These are phyloP conservation scores for Camarhynchus parvulus DNA, from an alignment of 2,113 vertebrate genomes.

Conservation along the genomic window DNA sequence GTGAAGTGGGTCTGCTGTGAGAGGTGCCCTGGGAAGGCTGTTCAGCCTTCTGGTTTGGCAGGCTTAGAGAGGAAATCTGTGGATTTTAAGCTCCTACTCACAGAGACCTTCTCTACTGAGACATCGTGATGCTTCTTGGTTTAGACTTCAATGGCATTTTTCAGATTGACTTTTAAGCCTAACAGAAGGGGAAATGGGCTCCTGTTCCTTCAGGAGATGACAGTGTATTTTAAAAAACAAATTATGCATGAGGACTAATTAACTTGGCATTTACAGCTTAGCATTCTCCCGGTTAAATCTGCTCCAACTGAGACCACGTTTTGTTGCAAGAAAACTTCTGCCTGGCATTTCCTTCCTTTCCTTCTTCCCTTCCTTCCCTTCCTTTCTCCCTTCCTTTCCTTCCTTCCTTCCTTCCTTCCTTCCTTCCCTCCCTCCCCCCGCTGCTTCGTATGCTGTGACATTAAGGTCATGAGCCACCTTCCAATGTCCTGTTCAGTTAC, in stretches of 20 bases:
- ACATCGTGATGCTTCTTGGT: background rate
- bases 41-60: background rate
- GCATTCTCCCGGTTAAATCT: constrained; percentile 8
- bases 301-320: background rate
- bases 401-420: background rate
- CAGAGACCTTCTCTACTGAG: background rate
- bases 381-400: background rate
- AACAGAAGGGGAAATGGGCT: constrained; percentile 5
- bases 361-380: background rate
- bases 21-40: background rate
- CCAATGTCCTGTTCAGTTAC: background rate
- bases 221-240: constrained; percentile 27
- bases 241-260: constrained; percentile 35
- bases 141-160: background rate
- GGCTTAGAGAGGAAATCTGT: background rate
- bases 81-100: background rate
- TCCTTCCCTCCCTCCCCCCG: background rate
- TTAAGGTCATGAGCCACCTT: background rate
- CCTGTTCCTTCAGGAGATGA: background rate
- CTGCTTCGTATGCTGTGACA: background rate
- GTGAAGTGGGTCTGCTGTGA: background rate
- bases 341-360: background rate
- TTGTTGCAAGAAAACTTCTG: background rate
- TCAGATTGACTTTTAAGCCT: background rate
- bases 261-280: constrained; percentile 58